Base-by-base conservation (phyloP, 1,140 invertebrate species). In the Drosophila trapezifrons region DNA sequence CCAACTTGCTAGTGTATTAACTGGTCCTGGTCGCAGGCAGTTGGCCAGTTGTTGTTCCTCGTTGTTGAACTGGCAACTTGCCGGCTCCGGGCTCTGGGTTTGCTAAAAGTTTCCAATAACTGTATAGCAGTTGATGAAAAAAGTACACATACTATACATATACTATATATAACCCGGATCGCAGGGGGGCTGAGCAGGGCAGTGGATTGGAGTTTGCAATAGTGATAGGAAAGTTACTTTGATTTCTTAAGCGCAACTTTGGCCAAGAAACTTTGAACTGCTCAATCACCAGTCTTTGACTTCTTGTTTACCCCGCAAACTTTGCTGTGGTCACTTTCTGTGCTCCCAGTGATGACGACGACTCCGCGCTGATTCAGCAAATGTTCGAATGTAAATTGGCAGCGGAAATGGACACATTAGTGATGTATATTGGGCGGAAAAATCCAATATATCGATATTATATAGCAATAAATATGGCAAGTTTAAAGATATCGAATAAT, bases 231-330 rank as follows among this genome's bases (percentile, higher is more conserved):
- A 86, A 86, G 78, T 86, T 79, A 87, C 83, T 86, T 82, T 86
- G 83, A 86, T 86, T 86, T 86, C 83, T 86, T 87, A 76, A 78
- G 60, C 73, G 59, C 64, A 87, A 87, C 78, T 86, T 86, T 82
- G 71, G 63, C 79, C 42, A 60, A 62, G 80, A 86, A 80, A 87
- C 69, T 82, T 76, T 42, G 51, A 78, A 82, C 63, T 78, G 83
- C 83, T 82, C 78, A 82, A 74, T 81, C 66, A 69, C 82, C 63
- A 71, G 62, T 70, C 71, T 72, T 58, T 78, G 47, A 72, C 56
- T 81, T 78, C 35, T 73, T 65, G 75, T 66, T 55, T 59, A 56
- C 42, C 49, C 51, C 46, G 18, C 46, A 76, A 76, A 59, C 54
- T 69, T 58, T 27, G 40, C 32, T 64, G 65, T 35, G 67, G 65